Evolutionary conservation across 2,888 invertebrate species (phyloP), one percentile per base, ranked within the genome.

Genomic region (Lydus trimaculatus): DNA sequence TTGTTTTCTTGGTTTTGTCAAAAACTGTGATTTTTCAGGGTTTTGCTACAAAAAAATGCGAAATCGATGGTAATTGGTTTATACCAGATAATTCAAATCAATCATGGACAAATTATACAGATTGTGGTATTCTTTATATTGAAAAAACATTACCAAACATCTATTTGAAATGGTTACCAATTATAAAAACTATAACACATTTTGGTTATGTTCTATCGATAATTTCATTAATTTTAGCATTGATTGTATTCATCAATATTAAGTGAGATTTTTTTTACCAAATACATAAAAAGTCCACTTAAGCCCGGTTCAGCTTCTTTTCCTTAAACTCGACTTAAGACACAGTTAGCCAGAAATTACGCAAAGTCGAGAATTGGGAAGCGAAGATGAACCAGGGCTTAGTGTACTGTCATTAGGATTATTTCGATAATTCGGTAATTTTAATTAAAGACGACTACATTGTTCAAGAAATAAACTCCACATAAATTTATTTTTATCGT

Each of bases 391-490:
- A n/a, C n/a, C n/a, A n/a, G n/a, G n/a, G n/a, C n/a, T n/a, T n/a
- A n/a, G n/a, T n/a, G n/a, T n/a, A n/a, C n/a, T n/a, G n/a, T n/a
- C n/a, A 28, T 28, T 28, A 28, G 2, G 28, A 28, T 4, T 28
- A 28, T 28, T 4, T 28, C 28, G 28, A 28, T 28, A 28, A 28
- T 28, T 4, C 28, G 28, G 28, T 3, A 28, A 28, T 4, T 72
- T 67, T 63, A 33, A 9, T 81, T 81, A 52, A 80, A 91, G 91
- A 79, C 88, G 89, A 75, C 83, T 92, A 31, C 87, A 89, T 73
- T 91, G 91, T 80, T 89, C 91, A 0, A 84, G 91, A 70, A 92
- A 91, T 83, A 87, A 88, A 61, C 85, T 92, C 3, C 91, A 91
- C 80, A 87, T 90, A 83, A 89, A 92, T 79, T 84, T 92, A 64